These are phyloP conservation scores for Papilio glaucus DNA, from an alignment of 1,140 invertebrate species.

Conservation along the genomic window DNA sequence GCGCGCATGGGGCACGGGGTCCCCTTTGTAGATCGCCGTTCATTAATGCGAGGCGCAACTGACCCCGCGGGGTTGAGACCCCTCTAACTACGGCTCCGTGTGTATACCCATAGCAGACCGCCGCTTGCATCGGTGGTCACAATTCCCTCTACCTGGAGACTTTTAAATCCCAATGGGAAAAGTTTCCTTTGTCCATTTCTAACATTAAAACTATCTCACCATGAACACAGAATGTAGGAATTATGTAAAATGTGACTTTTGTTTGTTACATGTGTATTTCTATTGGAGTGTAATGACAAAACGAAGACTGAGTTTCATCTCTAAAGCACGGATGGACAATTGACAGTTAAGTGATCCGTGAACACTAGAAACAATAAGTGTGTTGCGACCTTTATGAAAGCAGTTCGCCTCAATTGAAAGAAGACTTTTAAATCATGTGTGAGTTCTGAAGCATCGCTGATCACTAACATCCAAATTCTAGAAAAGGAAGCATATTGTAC, in stretches of 20 bases:
- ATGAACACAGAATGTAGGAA: background rate
- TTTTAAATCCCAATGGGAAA: background rate
- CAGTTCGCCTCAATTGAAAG: too few relatives aligned
- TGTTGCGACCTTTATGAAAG: too few relatives aligned
- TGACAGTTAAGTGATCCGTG: too few relatives aligned
- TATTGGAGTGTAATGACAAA: background rate
- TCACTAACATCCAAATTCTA: too few relatives aligned
- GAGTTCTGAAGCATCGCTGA: too few relatives aligned
- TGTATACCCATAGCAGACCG: background rate
- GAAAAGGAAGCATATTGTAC: too few relatives aligned
- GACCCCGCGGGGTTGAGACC: slow-evolving; percentile 61
- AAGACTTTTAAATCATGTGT: too few relatives aligned
- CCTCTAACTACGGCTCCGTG: background rate
- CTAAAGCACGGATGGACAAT: too few relatives aligned
- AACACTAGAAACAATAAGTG: too few relatives aligned
- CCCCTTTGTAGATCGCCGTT: slow-evolving; percentile 77
- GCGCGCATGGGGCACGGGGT: slow-evolving; percentile 51
- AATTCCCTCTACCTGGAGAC: background rate
- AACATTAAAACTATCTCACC: background rate
- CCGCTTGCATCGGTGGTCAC: background rate
- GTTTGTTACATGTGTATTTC: background rate
- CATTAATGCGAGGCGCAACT: slow-evolving; percentile 67
- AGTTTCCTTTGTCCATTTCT: background rate
- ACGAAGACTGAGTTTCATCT: too few relatives aligned
- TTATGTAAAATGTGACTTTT: background rate